Percentiles rank a stretch among this genome's conserved stretches.
These are phyloP conservation scores for Lithobius niger DNA, from an alignment of 1,140 invertebrate genomes.

Conservation along the genomic window DNA sequence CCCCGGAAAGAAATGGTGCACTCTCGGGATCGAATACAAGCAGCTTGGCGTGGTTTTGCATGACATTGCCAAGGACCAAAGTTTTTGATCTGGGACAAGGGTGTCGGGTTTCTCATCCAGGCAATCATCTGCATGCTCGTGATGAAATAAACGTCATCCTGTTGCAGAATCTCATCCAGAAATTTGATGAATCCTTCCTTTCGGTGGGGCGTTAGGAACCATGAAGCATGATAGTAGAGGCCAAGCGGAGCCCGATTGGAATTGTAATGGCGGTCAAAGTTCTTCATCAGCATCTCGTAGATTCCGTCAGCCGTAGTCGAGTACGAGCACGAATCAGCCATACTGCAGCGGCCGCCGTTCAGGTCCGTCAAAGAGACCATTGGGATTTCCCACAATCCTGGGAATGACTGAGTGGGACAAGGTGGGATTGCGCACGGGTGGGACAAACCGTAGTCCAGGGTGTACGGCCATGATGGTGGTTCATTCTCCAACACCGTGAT, in stretches of 20 bases:
- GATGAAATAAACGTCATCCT: slow-evolving; percentile 32
- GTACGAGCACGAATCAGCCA: slow-evolving; percentile 28
- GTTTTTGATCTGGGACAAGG: slow-evolving; percentile 20
- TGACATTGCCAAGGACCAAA: slow-evolving; percentile 18
- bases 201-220: slow-evolving; percentile 26
- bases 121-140: slow-evolving; percentile 29
- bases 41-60: not conserved
- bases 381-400: slow-evolving; percentile 21
- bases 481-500: slow-evolving; percentile 84
- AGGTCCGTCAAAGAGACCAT: slow-evolving; percentile 18
- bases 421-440: slow-evolving; percentile 20
- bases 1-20: slow-evolving; percentile 6
- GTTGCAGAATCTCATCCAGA: slow-evolving; percentile 24
- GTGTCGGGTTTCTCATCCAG: slow-evolving; percentile 30
- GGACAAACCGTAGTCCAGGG: slow-evolving; percentile 61
- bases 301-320: slow-evolving; percentile 26
- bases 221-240: slow-evolving; percentile 29
- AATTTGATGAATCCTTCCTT: slow-evolving; percentile 26
- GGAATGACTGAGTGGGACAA: slow-evolving; percentile 17
- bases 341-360: slow-evolving; percentile 24
- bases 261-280: slow-evolving; percentile 32
- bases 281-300: slow-evolving; percentile 28
- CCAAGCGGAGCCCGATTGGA: slow-evolving; percentile 29
- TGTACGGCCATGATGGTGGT: slow-evolving; percentile 84
- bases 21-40: not conserved